Evolutionary conservation across 2,888 invertebrate genomes (phyloP).

Genomic region (Frankliniella fusca): DNA sequence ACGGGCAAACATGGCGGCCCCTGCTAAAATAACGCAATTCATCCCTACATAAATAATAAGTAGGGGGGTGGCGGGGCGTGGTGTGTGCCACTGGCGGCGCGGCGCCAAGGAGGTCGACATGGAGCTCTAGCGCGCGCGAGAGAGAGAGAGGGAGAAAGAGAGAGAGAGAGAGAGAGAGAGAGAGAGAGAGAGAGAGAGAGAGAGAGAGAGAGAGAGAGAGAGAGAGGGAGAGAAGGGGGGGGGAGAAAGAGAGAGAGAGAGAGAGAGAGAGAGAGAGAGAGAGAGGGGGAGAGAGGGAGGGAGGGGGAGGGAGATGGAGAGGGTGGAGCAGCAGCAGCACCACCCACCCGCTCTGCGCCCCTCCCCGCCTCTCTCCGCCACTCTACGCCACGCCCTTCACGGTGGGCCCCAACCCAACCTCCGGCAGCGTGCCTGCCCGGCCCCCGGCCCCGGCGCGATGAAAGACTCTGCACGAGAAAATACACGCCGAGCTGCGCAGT

Average conservation of each 20-base stretch:
- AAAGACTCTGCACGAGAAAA: no score
- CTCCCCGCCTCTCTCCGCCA: no score
- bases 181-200: background rate
- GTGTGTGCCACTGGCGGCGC: background rate
- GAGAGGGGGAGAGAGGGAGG: background rate
- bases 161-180: background rate
- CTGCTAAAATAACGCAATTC: conserved; percentile 23
- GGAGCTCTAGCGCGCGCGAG: no score
- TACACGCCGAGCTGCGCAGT: no score
- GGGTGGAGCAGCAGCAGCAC: background rate
- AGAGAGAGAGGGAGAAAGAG: background rate
- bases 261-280: conserved; percentile 18
- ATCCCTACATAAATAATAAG: conserved; percentile 25
- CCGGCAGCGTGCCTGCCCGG: no score
- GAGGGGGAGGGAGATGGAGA: background rate
- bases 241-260: conserved; percentile 25
- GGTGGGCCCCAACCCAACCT: no score
- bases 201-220: background rate
- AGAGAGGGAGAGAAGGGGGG: background rate
- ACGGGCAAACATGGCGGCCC: conserved; percentile 14
- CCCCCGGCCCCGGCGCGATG: no score
- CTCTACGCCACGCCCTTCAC: no score
- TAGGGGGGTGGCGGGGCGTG: background rate
- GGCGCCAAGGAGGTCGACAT: background rate
- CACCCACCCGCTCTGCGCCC: no score